Conservation (phyloP, 2,888 invertebrate genomes). For the Mesochorus sp. region DNA sequence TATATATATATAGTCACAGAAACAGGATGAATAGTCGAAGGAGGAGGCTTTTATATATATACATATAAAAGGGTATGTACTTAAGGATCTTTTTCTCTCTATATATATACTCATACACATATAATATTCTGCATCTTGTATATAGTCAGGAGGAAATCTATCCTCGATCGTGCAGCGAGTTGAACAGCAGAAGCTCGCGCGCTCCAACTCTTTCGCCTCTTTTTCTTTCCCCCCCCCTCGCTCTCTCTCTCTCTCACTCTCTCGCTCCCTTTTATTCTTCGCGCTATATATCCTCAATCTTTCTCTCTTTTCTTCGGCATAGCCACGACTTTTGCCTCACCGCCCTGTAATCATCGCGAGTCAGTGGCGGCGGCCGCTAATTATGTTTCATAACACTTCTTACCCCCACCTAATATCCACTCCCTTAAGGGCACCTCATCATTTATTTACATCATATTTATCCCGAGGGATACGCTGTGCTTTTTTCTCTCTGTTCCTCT, state of each 20-base stretch:
- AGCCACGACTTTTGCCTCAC: conserved; percentile 77
- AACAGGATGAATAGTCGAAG: conserved; percentile 47
- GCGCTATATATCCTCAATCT: conserved; percentile 39
- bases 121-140: conserved; percentile 19
- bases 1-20: no score
- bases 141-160: conserved; percentile 77
- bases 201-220: conserved; percentile 63
- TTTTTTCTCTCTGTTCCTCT: conserved; percentile 57
- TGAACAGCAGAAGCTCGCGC: conserved; percentile 67
- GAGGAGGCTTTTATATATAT: conserved; percentile 26
- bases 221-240: conserved; percentile 8
- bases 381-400: conserved; percentile 83
- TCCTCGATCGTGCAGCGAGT: conserved; percentile 64
- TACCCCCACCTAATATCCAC: conserved; percentile 80
- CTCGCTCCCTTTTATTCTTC: conserved; percentile 37
- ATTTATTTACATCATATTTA: conserved; percentile 82
- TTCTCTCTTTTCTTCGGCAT: conserved; percentile 58
- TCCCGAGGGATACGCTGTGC: conserved; percentile 73
- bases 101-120: neutral
- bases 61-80: neutral
- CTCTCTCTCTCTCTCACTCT: conserved; percentile 29
- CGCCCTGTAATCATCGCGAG: conserved; percentile 83
- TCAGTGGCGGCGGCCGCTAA: conserved; percentile 82
- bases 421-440: conserved; percentile 81
- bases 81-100: no score